phyloP scores from a whole-genome alignment of 2,113 vertebrate species.

The Cinclus mexicanus region DNA sequence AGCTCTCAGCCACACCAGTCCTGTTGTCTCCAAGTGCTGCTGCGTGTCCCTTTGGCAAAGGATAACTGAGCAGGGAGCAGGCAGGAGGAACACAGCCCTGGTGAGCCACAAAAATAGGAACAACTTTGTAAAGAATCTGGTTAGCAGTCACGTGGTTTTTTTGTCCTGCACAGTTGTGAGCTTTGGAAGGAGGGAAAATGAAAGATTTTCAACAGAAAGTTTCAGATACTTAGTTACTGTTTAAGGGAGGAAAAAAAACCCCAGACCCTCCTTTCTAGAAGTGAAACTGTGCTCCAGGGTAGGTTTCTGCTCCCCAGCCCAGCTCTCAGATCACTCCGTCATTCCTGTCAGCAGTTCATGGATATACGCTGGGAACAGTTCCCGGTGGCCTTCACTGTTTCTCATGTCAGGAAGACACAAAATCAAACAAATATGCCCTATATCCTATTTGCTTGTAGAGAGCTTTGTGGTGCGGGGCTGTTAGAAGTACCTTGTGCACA shows the following conservation, averaged over 20 bases:
- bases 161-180: background rate
- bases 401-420: background rate
- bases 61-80: background rate
- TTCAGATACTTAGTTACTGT: background rate
- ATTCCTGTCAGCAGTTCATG: background rate
- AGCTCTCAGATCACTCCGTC: background rate
- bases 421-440: background rate
- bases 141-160: rapidly evolving
- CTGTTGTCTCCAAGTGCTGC: background rate
- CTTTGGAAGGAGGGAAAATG: background rate
- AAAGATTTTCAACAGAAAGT: background rate
- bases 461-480: background rate
- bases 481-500: background rate
- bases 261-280: background rate
- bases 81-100: background rate
- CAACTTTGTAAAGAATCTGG: background rate
- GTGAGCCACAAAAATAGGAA: background rate
- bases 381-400: background rate
- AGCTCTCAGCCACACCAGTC: background rate
- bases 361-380: background rate
- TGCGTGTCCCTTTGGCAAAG: background rate
- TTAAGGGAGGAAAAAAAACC: rapidly evolving
- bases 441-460: background rate
- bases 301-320: background rate
- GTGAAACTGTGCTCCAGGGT: background rate